Conservation (phyloP, 2,113 vertebrate species). For the Ptilonorhynchus violaceus region DNA sequence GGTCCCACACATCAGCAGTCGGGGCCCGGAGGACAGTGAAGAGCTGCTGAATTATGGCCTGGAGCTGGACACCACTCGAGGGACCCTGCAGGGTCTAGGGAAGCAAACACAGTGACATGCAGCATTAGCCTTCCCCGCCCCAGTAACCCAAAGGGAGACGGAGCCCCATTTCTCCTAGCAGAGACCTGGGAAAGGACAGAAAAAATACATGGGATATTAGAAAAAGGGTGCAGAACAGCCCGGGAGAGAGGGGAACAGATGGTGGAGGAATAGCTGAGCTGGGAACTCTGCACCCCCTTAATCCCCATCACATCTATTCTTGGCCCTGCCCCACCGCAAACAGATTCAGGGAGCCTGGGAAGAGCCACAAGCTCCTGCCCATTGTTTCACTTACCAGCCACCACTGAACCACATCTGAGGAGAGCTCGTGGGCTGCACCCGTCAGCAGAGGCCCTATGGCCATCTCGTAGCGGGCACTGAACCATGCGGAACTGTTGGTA, state of each 20-base stretch:
- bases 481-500: constrained; percentile 57
- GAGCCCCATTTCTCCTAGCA: background rate
- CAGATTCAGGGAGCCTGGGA: background rate
- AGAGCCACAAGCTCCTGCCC: fast-evolving
- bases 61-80: background rate
- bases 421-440: background rate
- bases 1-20: fast-evolving
- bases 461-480: constrained; percentile 64
- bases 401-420: constrained; percentile 63
- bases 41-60: background rate
- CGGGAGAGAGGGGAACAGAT: background rate
- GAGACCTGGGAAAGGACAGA: background rate
- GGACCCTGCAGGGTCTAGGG: constrained; percentile 14
- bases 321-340: background rate
- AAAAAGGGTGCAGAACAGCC: background rate
- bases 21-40: background rate
- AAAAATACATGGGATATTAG: background rate
- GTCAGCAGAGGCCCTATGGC: constrained; percentile 62
- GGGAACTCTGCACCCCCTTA: background rate
- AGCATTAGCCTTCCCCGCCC: background rate
- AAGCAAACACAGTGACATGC: background rate
- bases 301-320: background rate
- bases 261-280: background rate
- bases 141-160: background rate
- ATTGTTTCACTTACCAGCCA: constrained; percentile 77